A percentile compares a stretch with the other conserved stretches of the same genome.
These are phyloP conservation scores for Aquatica leii DNA, from an alignment of 2,888 invertebrate genomes.

Conservation along the genomic window DNA sequence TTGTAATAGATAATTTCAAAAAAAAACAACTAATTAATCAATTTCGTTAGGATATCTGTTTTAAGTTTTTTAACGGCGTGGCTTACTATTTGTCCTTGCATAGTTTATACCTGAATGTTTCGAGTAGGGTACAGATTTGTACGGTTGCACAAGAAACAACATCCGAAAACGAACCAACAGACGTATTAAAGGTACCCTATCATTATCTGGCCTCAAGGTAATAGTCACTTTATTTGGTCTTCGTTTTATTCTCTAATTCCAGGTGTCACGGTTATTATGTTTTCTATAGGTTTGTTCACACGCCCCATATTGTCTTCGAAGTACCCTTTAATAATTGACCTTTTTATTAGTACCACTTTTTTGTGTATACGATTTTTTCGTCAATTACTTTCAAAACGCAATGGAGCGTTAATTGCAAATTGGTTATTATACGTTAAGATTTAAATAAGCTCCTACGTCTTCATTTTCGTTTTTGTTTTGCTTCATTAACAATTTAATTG, in stretches of 20 bases:
- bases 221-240: constrained; percentile 45
- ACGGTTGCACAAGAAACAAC: constrained; percentile 36
- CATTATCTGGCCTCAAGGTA: constrained; percentile 43
- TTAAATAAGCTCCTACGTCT: too few relatives aligned
- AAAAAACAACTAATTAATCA: background rate
- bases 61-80: constrained; percentile 11
- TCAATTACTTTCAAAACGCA: too few relatives aligned
- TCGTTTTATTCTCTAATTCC: constrained; percentile 41
- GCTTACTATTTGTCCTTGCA: constrained; percentile 24
- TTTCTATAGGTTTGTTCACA: constrained; percentile 37
- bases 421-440: too few relatives aligned
- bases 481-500: too few relatives aligned
- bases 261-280: constrained; percentile 39
- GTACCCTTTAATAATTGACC: constrained; percentile 32
- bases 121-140: too few relatives aligned
- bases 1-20: too few relatives aligned
- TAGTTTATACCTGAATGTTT: constrained; percentile 28
- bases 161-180: constrained; percentile 39
- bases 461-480: too few relatives aligned
- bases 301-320: constrained; percentile 41
- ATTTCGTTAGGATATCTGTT: constrained; percentile 11
- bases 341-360: background rate
- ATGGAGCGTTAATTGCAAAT: too few relatives aligned
- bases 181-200: constrained; percentile 43
- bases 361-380: background rate